Percentiles rank a stretch among this genome's conserved stretches.
These are phyloP conservation scores for Andrena bucephala DNA, from an alignment of 2,888 invertebrate genomes.

Conservation along the genomic window DNA sequence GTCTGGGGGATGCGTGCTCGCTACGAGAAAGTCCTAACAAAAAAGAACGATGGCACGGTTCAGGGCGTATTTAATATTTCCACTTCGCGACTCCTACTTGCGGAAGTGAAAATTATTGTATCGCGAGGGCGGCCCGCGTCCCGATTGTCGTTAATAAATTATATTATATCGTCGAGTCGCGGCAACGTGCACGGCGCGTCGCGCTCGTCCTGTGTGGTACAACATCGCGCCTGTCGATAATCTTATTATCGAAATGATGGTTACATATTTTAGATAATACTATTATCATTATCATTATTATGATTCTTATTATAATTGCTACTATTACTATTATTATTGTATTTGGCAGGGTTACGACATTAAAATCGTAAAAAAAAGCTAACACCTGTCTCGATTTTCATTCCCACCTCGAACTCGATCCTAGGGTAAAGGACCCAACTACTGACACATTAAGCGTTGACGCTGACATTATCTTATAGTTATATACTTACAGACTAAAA, in stretches of 20 bases:
- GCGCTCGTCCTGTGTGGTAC: slow-evolving; percentile 57
- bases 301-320: slow-evolving; percentile 75
- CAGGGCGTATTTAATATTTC: slow-evolving; percentile 60
- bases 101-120: slow-evolving; percentile 60
- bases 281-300: slow-evolving; percentile 77
- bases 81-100: slow-evolving; percentile 64
- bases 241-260: slow-evolving; percentile 80
- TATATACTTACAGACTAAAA: too few species aligned
- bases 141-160: slow-evolving; percentile 60
- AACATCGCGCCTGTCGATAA: slow-evolving; percentile 75
- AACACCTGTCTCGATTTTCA: not conserved
- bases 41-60: slow-evolving; percentile 40
- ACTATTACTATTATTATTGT: slow-evolving; percentile 79
- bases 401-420: not conserved
- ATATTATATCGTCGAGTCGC: slow-evolving; percentile 55
- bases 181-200: slow-evolving; percentile 46
- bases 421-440: too few species aligned
- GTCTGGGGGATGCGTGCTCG: slow-evolving; percentile 65
- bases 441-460: too few species aligned
- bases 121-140: slow-evolving; percentile 51
- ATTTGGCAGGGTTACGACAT: slow-evolving; percentile 85
- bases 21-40: slow-evolving; percentile 61
- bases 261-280: slow-evolving; percentile 82
- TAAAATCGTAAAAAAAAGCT: slow-evolving; percentile 78
- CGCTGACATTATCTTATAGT: too few species aligned